These are phyloP conservation scores for Planiliza haematocheilus DNA, from an alignment of 2,113 vertebrate species.

Conservation along the genomic window DNA sequence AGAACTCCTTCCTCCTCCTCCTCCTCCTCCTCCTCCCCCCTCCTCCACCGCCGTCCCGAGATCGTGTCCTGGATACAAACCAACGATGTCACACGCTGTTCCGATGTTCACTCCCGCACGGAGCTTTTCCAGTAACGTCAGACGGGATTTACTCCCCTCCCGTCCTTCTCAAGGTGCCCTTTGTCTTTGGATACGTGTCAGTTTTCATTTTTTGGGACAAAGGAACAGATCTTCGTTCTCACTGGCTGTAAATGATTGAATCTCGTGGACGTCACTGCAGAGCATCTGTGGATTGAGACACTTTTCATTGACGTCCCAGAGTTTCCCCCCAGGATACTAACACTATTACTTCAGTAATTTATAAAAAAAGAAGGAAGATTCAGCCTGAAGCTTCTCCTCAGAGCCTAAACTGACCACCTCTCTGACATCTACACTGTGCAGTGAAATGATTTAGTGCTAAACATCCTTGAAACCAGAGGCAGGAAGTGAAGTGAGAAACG, in stretches of 20 bases:
- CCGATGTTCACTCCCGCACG: background rate
- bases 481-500: no score
- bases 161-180: conserved; percentile 37
- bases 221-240: conserved; percentile 6
- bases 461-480: no score
- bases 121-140: conserved; percentile 30
- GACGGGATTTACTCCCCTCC: conserved; percentile 14
- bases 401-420: no score
- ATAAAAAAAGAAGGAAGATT: no score
- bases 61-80: conserved; percentile 34
- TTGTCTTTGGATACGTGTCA: conserved; percentile 18
- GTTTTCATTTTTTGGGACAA: background rate
- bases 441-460: background rate
- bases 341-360: background rate
- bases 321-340: background rate
- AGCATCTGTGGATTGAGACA: conserved; percentile 8
- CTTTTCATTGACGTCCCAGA: background rate
- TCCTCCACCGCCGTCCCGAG: no score
- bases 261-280: background rate
- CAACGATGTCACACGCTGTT: conserved; percentile 41
- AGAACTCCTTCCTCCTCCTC: conserved; percentile 16
- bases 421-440: conserved; percentile 37
- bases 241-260: conserved; percentile 32
- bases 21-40: no score
- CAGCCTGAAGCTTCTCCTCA: no score